Percentiles rank a stretch among this genome's conserved stretches.
These are phyloP conservation scores for Elysia crispata DNA, from an alignment of 2,888 invertebrate genomes.

Conservation along the genomic window DNA sequence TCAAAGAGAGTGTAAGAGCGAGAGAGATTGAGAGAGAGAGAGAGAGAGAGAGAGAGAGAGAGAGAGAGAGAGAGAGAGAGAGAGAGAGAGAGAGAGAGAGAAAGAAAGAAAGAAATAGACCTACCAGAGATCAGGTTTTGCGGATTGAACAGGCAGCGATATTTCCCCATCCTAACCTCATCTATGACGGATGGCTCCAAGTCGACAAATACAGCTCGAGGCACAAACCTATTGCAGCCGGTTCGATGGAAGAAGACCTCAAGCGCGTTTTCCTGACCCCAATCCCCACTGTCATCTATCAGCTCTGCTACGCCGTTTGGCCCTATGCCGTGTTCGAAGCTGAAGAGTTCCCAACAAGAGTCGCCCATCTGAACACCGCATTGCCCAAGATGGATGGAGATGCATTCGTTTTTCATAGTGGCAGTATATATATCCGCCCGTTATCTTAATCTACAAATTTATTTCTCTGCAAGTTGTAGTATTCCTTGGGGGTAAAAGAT, in stretches of 20 bases:
- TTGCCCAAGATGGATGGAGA: slow-evolving; percentile 45
- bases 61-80: too few relatives aligned
- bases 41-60: too few relatives aligned
- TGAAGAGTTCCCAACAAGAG: slow-evolving; percentile 44
- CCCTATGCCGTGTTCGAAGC: slow-evolving; percentile 33
- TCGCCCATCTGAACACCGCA: slow-evolving; percentile 40
- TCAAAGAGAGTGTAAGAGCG: too few relatives aligned
- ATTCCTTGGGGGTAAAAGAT: too few relatives aligned
- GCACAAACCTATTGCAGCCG: slow-evolving; percentile 42
- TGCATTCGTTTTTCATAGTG: slow-evolving; percentile 28
- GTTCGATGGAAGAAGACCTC: slow-evolving; percentile 45
- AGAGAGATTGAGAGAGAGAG: too few relatives aligned
- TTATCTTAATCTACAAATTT: too few relatives aligned
- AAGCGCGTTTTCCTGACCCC: slow-evolving; percentile 36
- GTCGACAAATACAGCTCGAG: slow-evolving; percentile 43
- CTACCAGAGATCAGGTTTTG: slow-evolving; percentile 94
- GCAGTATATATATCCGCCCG: too few relatives aligned
- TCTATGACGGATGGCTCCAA: not conserved
- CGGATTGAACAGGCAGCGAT: slow-evolving; percentile 96
- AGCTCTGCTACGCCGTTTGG: slow-evolving; percentile 16
- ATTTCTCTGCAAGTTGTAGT: too few relatives aligned
- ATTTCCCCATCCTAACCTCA: slow-evolving; percentile 79
- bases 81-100: not conserved
- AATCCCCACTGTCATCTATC: slow-evolving; percentile 16
- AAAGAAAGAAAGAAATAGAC: too few relatives aligned